phyloP scores from a whole-genome alignment of 2,888 invertebrate genomes.

The Crioceris asparagi region DNA sequence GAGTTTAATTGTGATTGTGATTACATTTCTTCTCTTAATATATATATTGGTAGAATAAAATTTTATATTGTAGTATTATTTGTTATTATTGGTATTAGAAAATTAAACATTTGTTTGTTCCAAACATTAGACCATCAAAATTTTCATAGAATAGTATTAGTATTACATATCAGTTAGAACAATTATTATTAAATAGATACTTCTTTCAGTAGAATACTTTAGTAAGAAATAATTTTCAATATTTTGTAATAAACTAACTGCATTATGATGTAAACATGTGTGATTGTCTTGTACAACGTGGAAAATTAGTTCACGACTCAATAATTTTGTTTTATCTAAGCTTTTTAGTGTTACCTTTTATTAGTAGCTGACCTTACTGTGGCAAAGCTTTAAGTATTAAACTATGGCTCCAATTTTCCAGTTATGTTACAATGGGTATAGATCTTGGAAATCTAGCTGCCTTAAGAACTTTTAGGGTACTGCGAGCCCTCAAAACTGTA shows the following conservation, averaged over 20 bases:
- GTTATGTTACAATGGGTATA: slow-evolving; percentile 98
- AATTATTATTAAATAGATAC: slow-evolving; percentile 1
- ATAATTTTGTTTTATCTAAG: slow-evolving; percentile 15
- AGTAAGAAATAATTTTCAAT: slow-evolving; percentile 1
- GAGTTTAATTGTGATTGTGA: too few relatives aligned
- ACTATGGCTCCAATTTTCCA: slow-evolving; percentile 45
- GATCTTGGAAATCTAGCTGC: slow-evolving; percentile 98
- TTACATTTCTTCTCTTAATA: too few relatives aligned
- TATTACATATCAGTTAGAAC: slow-evolving; percentile 11
- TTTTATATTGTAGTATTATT: slow-evolving; percentile 17
- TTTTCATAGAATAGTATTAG: slow-evolving; percentile 22
- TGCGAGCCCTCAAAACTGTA: slow-evolving; percentile 98
- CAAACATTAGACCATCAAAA: slow-evolving; percentile 16
- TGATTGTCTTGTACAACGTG: slow-evolving; percentile 19
- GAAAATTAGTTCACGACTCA: slow-evolving; percentile 17
- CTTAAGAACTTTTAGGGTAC: slow-evolving; percentile 97
- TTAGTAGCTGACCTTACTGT: slow-evolving; percentile 18
- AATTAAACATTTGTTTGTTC: not conserved
- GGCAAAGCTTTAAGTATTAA: slow-evolving; percentile 12
- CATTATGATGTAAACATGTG: slow-evolving; percentile 30
- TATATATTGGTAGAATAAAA: slow-evolving; percentile 9
- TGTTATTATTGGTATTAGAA: slow-evolving; percentile 44
- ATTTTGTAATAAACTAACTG: not conserved
- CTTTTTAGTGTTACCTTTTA: slow-evolving; percentile 23
- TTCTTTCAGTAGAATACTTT: slow-evolving; percentile 1